A percentile compares a stretch with the other conserved stretches of the same genome.
These are phyloP conservation scores for Ceratosolen solmsi DNA, from an alignment of 1,140 invertebrate species.

Conservation along the genomic window DNA sequence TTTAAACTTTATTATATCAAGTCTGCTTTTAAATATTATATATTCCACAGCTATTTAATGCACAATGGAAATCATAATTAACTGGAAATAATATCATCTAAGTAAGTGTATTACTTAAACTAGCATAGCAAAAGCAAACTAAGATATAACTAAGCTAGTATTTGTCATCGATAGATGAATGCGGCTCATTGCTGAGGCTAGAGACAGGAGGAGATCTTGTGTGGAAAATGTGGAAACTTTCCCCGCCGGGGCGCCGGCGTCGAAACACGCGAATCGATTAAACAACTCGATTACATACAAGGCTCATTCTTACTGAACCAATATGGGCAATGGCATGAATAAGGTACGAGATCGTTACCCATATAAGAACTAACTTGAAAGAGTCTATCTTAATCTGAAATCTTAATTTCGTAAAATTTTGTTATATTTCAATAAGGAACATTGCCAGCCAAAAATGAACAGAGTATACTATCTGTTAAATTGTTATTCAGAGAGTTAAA, in stretches of 20 bases:
- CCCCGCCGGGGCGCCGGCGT: not conserved
- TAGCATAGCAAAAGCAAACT: not conserved
- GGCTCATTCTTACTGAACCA: constrained; percentile 52
- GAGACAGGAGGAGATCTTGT: not conserved
- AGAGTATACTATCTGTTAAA: too few species aligned
- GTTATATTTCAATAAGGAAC: too few species aligned
- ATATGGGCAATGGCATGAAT: constrained; percentile 86
- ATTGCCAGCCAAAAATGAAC: too few species aligned
- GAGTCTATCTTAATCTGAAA: too few species aligned
- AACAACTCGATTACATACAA: not conserved
- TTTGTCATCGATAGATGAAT: not conserved
- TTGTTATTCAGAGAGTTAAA: too few species aligned
- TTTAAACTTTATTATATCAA: too few species aligned
- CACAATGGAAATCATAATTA: too few species aligned
- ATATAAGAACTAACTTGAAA: not conserved
- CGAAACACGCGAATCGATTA: not conserved
- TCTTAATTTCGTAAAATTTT: too few species aligned
- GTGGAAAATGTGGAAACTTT: not conserved
- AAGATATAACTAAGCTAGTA: not conserved
- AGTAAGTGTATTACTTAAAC: too few species aligned
- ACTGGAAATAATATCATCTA: too few species aligned
- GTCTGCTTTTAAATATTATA: too few species aligned
- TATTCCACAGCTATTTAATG: too few species aligned
- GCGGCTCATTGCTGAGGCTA: not conserved
- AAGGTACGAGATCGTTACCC: constrained; percentile 74